phyloP scores from a whole-genome alignment of 2,797 vertebrate genomes.

The Crenichthys baileyi region DNA sequence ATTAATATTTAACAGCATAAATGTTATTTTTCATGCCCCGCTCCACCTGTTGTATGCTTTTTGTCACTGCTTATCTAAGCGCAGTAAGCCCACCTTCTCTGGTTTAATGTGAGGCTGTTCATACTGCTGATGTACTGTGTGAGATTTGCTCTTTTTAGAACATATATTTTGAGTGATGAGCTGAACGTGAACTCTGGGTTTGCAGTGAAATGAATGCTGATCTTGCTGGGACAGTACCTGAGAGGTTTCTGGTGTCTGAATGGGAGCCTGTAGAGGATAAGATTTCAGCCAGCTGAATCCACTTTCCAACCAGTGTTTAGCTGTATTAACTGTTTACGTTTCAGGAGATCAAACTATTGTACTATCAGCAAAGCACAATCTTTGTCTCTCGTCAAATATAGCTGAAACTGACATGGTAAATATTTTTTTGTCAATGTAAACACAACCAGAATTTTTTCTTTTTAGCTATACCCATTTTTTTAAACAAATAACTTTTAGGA shows the following conservation, averaged over 20 bases:
- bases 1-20: conserved; percentile 13
- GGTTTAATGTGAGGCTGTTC: conserved; percentile 24
- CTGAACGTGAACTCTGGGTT: background rate
- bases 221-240: conserved; percentile 10
- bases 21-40: conserved; percentile 11
- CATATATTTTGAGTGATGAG: background rate
- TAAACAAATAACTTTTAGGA: conserved; percentile 39
- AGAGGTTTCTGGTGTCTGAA: conserved; percentile 9
- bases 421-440: conserved; percentile 1
- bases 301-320: background rate
- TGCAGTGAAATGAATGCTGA: conserved; percentile 18
- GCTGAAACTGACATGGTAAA: conserved; percentile 8
- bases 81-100: conserved; percentile 36
- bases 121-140: conserved; percentile 16
- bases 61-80: conserved; percentile 22
- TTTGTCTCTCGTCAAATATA: conserved; percentile 25
- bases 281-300: conserved; percentile 17
- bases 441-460: background rate
- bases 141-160: conserved; percentile 20
- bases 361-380: conserved; percentile 30
- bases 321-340: conserved; percentile 31
- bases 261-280: background rate
- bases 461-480: conserved; percentile 4
- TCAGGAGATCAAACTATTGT: conserved; percentile 26
- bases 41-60: conserved; percentile 27